Evolutionary conservation across 2,888 invertebrate species (phyloP).

Genomic region (Acrobasis repandana): DNA sequence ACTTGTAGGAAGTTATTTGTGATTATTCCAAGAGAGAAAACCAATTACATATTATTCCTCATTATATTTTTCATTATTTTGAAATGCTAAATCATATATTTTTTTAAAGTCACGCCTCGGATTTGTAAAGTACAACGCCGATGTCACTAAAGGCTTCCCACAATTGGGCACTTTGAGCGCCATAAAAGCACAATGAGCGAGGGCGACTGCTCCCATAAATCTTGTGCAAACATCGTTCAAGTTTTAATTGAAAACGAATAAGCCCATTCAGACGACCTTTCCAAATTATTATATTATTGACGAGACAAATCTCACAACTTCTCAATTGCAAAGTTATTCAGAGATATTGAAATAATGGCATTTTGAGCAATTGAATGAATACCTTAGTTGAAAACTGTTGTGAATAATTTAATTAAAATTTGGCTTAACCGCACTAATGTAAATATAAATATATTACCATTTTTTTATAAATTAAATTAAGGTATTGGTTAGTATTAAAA

Average conservation of each 20-base stretch:
- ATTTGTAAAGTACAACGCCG: slow-evolving; percentile 22
- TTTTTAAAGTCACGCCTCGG: slow-evolving; percentile 6
- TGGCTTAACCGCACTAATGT: neutral
- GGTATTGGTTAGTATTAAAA: neutral
- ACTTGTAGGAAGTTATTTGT: no score
- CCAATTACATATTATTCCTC: no score
- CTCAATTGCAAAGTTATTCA: neutral
- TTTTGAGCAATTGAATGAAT: neutral
- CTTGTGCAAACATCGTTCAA: slow-evolving; percentile 11
- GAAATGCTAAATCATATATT: neutral
- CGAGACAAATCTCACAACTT: neutral
- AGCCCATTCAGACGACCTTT: slow-evolving; percentile 7
- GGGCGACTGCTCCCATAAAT: neutral
- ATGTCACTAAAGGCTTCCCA: slow-evolving; percentile 1
- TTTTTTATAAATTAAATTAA: neutral
- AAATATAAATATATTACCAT: neutral
- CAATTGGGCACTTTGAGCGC: slow-evolving; percentile 3
- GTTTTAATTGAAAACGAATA: slow-evolving; percentile 21
- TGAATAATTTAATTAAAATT: neutral
- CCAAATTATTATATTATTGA: slow-evolving; percentile 2
- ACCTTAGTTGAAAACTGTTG: slow-evolving; percentile 20
- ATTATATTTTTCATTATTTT: no score
- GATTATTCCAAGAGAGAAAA: no score
- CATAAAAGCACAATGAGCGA: slow-evolving; percentile 18
- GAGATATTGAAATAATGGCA: neutral